phyloP scores from a whole-genome alignment of 2,888 invertebrate genomes.

The Pyrrhia umbra region DNA sequence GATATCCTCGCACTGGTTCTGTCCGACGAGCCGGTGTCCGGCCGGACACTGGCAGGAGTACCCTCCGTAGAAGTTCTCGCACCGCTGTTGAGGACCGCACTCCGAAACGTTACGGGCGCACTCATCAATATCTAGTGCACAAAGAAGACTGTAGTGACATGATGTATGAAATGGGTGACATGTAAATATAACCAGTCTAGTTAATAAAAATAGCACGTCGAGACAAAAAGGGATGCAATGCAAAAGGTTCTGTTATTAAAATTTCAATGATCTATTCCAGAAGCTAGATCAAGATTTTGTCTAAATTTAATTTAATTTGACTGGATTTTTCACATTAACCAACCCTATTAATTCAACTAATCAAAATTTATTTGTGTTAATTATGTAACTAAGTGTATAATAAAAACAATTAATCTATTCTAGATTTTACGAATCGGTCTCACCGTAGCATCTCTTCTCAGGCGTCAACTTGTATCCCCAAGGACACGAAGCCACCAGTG shows the following conservation, averaged over 20 bases:
- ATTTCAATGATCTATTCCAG: too few relatives aligned
- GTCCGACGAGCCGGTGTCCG: slow-evolving; percentile 91
- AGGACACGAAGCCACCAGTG: slow-evolving; percentile 90
- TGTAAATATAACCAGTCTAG: too few relatives aligned
- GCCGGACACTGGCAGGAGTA: slow-evolving; percentile 94
- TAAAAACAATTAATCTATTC: too few relatives aligned
- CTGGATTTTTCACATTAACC: too few relatives aligned
- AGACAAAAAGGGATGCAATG: too few relatives aligned
- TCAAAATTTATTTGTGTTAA: too few relatives aligned
- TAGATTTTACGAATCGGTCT: slow-evolving; percentile 19
- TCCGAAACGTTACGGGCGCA: slow-evolving; percentile 93
- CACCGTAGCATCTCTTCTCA: slow-evolving; percentile 92
- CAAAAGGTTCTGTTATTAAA: too few relatives aligned
- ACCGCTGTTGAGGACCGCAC: slow-evolving; percentile 94
- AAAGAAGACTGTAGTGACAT: not conserved
- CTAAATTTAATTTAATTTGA: too few relatives aligned
- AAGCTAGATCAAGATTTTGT: too few relatives aligned
- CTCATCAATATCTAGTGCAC: slow-evolving; percentile 94
- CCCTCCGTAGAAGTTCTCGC: slow-evolving; percentile 95
- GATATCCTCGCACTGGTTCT: slow-evolving; percentile 94
- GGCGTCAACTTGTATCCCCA: slow-evolving; percentile 94
- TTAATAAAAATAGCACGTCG: too few relatives aligned
- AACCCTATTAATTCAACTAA: too few relatives aligned
- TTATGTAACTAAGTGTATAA: too few relatives aligned
- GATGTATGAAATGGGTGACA: not conserved